Evolutionary conservation across 2,797 vertebrate genomes (phyloP).

Genomic region (Hoplostethus atlanticus): DNA sequence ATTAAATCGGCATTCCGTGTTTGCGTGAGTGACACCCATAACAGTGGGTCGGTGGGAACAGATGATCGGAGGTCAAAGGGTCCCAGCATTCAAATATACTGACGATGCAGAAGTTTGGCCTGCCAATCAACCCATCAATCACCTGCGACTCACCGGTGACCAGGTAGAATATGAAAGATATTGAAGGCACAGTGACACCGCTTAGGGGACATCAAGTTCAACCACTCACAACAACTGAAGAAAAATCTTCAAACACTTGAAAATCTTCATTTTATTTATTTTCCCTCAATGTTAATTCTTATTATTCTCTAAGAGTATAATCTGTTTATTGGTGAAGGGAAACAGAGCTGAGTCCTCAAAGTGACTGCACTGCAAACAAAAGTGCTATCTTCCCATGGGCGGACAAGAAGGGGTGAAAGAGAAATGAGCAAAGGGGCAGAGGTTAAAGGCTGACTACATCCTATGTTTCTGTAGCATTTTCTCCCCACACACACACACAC

Average conservation of each 20-base stretch:
- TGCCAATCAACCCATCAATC: slow-evolving; percentile 59
- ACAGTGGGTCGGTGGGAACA: slow-evolving; percentile 71
- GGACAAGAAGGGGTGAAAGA: slow-evolving; percentile 46
- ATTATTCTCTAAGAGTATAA: background rate
- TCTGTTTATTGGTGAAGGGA: background rate
- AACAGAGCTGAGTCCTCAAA: slow-evolving; percentile 17
- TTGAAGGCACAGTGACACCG: background rate
- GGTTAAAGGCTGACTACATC: slow-evolving; percentile 63
- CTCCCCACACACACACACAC: slow-evolving; percentile 50
- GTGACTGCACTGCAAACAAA: slow-evolving; percentile 47
- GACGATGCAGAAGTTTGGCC: slow-evolving; percentile 64
- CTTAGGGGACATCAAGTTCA: slow-evolving; percentile 29
- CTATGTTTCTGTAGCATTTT: slow-evolving; percentile 63
- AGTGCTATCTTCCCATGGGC: slow-evolving; percentile 53
- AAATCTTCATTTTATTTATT: background rate
- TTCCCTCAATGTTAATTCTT: background rate
- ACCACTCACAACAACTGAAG: slow-evolving; percentile 11
- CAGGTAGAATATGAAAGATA: slow-evolving; percentile 6
- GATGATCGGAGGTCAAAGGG: slow-evolving; percentile 60
- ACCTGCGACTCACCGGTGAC: slow-evolving; percentile 13
- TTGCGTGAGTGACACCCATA: slow-evolving; percentile 58
- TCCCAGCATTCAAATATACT: slow-evolving; percentile 54
- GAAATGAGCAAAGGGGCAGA: slow-evolving; percentile 56
- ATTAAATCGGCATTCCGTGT: background rate
- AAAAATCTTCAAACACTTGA: too few species aligned